A percentile compares a stretch with the other conserved stretches of the same genome.
Conservation (phyloP, 92 coral and sea anemone species). For the Palythoa caribaeorum region DNA sequence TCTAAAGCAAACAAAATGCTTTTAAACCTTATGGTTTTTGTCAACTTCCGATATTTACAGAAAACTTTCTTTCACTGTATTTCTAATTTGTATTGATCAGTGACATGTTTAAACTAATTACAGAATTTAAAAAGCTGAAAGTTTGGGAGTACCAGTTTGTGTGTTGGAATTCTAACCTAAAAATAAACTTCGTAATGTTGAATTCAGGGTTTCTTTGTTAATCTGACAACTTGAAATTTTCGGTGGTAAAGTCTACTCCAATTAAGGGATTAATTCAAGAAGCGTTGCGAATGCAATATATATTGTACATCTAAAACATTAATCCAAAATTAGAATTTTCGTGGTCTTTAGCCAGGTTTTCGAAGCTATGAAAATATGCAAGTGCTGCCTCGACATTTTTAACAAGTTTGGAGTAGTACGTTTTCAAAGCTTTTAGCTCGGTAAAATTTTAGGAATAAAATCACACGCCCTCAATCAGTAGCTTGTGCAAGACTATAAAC, state of each 20-base stretch:
- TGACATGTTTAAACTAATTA: neutral
- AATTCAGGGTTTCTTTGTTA: neutral
- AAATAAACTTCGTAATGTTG: neutral
- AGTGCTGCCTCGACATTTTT: too few relatives aligned
- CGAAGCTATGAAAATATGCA: neutral
- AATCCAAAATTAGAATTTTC: neutral
- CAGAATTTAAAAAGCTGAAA: neutral
- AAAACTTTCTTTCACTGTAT: neutral
- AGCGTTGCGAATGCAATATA: neutral
- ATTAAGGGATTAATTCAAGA: constrained; percentile 41
- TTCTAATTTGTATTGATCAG: neutral
- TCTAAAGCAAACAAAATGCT: constrained; percentile 13
- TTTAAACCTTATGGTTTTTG: constrained; percentile 23
- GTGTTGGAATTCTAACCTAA: constrained; percentile 2
- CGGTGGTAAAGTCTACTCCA: constrained; percentile 18
- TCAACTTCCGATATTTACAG: constrained; percentile 3
- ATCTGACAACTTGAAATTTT: neutral
- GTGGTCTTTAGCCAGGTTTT: neutral
- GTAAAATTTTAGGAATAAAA: too few relatives aligned
- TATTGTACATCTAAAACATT: neutral
- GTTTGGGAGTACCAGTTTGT: neutral
- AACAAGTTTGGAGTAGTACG: too few relatives aligned
- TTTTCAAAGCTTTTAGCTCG: neutral
- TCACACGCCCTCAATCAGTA: too few relatives aligned
- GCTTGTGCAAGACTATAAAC: too few relatives aligned